A percentile compares a stretch with the other conserved stretches of the same genome.
phyloP scores from a whole-genome alignment of 2,888 invertebrate genomes.

The Drosophila vallismaia region DNA sequence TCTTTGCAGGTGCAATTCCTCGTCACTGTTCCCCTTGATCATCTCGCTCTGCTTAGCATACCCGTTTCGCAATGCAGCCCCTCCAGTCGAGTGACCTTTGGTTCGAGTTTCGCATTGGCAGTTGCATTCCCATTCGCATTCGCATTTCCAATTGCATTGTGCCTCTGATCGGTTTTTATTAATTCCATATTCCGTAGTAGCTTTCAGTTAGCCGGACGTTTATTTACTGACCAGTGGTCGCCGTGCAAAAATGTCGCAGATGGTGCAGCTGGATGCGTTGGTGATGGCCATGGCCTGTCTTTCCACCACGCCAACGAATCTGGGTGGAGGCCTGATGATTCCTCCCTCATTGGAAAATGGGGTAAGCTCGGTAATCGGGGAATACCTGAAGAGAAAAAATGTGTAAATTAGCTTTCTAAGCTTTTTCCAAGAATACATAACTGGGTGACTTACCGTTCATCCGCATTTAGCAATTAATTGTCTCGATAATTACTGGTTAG shows the following conservation, averaged over 20 bases:
- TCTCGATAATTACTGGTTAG: not conserved
- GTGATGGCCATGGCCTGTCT: conserved; percentile 72
- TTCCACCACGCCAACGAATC: conserved; percentile 58
- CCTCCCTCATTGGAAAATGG: conserved; percentile 33
- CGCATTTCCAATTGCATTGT: conserved; percentile 16
- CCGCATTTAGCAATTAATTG: not conserved
- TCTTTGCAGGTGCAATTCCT: not conserved
- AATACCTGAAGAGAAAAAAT: not conserved
- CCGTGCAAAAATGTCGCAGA: conserved; percentile 55
- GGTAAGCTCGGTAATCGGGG: conserved; percentile 37
- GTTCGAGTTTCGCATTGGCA: not conserved
- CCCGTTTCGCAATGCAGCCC: conserved; percentile 46
- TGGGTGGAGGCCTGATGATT: conserved; percentile 32
- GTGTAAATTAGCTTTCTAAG: not conserved
- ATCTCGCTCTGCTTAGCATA: conserved; percentile 45
- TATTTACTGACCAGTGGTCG: conserved; percentile 5
- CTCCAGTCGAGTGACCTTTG: conserved; percentile 30
- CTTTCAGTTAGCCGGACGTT: conserved; percentile 4
- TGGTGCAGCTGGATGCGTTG: conserved; percentile 63
- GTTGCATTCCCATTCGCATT: not conserved
- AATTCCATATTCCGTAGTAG: conserved; percentile 1
- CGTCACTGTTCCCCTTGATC: conserved; percentile 16
- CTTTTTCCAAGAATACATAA: not conserved
- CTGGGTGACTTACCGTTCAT: not conserved
- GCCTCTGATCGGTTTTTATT: conserved; percentile 14